Evolutionary conservation across 2,797 vertebrate genomes (phyloP).

Genomic region (Paratrypauchen microcephalus): DNA sequence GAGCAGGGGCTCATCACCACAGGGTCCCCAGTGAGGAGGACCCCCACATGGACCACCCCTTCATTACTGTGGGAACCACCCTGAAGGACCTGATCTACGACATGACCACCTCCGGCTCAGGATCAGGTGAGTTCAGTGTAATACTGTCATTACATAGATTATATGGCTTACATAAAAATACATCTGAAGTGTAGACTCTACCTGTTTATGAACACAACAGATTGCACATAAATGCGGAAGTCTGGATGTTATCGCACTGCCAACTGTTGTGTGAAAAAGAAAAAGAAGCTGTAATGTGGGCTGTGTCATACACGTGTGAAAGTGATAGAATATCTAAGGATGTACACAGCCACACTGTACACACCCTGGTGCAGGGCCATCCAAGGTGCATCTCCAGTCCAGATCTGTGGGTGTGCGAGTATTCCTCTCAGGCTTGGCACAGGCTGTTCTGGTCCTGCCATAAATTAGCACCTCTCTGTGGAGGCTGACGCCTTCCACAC

Average conservation of each 20-base stretch:
- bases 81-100: conserved; percentile 98
- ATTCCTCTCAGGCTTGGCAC: conserved; percentile 21
- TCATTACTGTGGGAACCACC: conserved; percentile 94
- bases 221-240: not conserved
- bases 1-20: conserved; percentile 79
- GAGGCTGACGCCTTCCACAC: conserved; percentile 36
- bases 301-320: not conserved
- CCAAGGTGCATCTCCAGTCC: not conserved
- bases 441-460: conserved; percentile 22
- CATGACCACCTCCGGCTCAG: conserved; percentile 97
- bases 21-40: conserved; percentile 96
- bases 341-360: not conserved
- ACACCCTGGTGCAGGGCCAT: not conserved
- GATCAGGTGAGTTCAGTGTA: conserved; percentile 81
- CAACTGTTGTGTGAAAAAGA: conserved; percentile 1
- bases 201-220: not conserved
- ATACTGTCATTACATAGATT: not conserved
- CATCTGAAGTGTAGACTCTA: not conserved
- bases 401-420: not conserved
- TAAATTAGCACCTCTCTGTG: conserved; percentile 43
- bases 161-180: too few species aligned
- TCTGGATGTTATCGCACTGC: not conserved
- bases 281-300: not conserved
- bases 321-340: not conserved
- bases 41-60: conserved; percentile 91